These are phyloP conservation scores for Macrophya annulata DNA, from an alignment of 2,888 invertebrate species.

Conservation along the genomic window DNA sequence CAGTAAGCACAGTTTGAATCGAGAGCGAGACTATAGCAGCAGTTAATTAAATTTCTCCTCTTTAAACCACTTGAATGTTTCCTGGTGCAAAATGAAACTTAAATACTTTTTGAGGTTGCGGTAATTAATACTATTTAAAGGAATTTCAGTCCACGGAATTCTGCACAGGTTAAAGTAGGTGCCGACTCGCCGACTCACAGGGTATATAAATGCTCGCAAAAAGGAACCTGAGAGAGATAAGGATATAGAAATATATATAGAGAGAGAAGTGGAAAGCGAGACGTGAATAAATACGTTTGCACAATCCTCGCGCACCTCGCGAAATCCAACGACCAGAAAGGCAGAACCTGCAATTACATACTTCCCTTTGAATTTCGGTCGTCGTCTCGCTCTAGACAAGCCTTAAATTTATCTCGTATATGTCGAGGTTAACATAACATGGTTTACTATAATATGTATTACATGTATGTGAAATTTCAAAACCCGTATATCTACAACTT, in stretches of 20 bases:
- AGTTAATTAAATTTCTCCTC: constrained; percentile 21
- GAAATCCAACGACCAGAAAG: constrained; percentile 27
- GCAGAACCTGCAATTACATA: constrained; percentile 36
- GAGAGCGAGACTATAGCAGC: not conserved
- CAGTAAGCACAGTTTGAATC: not conserved
- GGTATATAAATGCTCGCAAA: not conserved
- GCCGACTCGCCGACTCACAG: not conserved
- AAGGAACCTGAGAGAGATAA: not conserved
- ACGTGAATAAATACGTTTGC: constrained; percentile 30
- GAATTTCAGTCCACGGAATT: not conserved
- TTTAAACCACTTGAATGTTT: constrained; percentile 16
- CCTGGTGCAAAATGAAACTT: constrained; percentile 29
- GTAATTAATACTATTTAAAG: constrained; percentile 35
- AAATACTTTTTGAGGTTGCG: constrained; percentile 33
- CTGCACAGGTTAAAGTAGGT: not conserved
- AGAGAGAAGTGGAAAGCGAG: constrained; percentile 9
- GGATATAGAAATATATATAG: not conserved
- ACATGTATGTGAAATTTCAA: not conserved
- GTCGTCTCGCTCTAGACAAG: constrained; percentile 19
- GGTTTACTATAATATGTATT: not conserved
- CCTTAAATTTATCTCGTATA: constrained; percentile 15
- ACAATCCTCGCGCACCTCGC: constrained; percentile 31
- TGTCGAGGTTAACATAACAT: not conserved
- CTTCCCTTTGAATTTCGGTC: constrained; percentile 16
- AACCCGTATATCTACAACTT: not conserved